Evolutionary conservation across 2,888 invertebrate genomes (phyloP), one percentile per base, ranked within the genome.

Genomic region (Melinaea menophilus): DNA sequence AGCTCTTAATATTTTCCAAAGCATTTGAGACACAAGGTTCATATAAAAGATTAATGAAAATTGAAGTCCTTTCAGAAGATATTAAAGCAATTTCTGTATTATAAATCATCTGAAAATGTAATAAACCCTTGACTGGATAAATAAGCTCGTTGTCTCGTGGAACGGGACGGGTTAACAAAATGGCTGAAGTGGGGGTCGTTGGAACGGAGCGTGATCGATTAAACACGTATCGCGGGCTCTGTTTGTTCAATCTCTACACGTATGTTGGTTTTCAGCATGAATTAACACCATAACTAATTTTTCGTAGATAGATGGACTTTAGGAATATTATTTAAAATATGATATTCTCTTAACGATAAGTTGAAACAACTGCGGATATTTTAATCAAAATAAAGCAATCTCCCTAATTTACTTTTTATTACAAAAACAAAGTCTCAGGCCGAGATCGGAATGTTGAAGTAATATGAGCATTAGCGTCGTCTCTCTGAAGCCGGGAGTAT

Each of bases 171-270:
- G 56, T 56, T 56, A 61, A 61, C 61, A 61, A 61, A 61, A 61
- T 61, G 56, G 61, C 48, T 37, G 61, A 54, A 51, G 51, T 59
- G 33, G 51, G n/a, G 61, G 48, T 57, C 64, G 57, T 34, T 61
- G 64, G n/a, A 64, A 58, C 60, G 68, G 64, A 68, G 64, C 47
- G 66, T 63, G 56, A 62, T 64, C 65, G 67, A 64, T 67, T 69
- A 64, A 58, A 57, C 64, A 65, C 56, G 60, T 65, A 56, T 59
- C 65, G 57, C 54, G 62, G 62, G n/a, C 48, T 62, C 54, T 45
- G 41, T 56, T 58, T 65, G 58, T 58, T 58, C 13, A 58, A 45
- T 12, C 33, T 41, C 13, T 41, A 41, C 55, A 47, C 41, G 34
- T 33, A 47, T 34, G 46, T 56, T 60, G 60, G 60, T 60, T 60